These are phyloP conservation scores for Microcebus lehilahytsara DNA, from an alignment of 2,113 vertebrate species.

Conservation along the genomic window DNA sequence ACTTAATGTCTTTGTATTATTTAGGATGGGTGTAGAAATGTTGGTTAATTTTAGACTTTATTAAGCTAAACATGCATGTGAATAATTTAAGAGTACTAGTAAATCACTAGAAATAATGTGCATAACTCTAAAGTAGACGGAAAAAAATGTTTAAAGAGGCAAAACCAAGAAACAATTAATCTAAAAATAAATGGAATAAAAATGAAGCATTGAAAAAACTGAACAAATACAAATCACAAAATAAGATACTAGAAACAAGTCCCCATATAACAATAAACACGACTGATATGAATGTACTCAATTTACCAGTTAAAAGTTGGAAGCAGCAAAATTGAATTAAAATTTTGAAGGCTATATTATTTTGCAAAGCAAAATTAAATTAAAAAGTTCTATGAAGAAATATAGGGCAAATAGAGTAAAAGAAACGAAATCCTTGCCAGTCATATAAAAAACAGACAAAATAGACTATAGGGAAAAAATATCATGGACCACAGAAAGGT, in stretches of 20 bases:
- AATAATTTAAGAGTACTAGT: conserved; percentile 44
- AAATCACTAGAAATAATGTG: conserved; percentile 42
- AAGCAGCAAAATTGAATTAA: not conserved
- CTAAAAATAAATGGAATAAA: not conserved
- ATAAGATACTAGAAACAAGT: conserved; percentile 7
- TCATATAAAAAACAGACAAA: not conserved
- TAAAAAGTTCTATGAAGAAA: not conserved
- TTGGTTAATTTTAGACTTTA: conserved; percentile 41
- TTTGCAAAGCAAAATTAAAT: not conserved
- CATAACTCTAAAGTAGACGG: not conserved
- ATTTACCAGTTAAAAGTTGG: not conserved
- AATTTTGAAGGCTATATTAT: not conserved
- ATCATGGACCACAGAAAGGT: not conserved
- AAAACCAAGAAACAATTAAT: not conserved
- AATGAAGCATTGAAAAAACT: not conserved
- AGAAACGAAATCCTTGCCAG: not conserved
- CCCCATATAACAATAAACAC: not conserved
- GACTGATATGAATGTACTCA: not conserved
- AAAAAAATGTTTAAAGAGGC: conserved; percentile 9
- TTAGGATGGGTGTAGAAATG: not conserved
- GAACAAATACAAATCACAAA: conserved; percentile 44
- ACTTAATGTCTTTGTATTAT: conserved; percentile 39
- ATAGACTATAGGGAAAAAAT: not conserved
- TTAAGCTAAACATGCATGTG: conserved; percentile 8
- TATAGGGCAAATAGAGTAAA: not conserved